These are phyloP conservation scores for Pheosia gnoma DNA, from an alignment of 2,888 invertebrate species.

Conservation along the genomic window DNA sequence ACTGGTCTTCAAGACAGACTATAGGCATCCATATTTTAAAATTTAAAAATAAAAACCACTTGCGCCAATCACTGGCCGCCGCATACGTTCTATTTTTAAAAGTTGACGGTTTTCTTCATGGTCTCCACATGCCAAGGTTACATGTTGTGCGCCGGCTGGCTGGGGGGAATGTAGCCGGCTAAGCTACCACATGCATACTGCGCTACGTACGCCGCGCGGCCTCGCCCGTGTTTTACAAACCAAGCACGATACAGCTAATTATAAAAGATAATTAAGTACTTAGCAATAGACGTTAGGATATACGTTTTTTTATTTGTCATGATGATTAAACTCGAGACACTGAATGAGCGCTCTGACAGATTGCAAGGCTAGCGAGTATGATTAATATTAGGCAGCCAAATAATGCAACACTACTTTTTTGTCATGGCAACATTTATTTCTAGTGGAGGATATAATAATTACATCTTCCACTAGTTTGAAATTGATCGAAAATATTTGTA, in stretches of 20 bases:
- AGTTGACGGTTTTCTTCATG: neutral
- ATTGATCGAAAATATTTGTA: too few relatives aligned
- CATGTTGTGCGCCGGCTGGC: constrained; percentile 61
- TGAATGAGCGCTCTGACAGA: neutral
- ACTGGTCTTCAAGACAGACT: neutral
- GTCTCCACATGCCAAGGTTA: constrained; percentile 64
- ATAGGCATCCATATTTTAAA: too few relatives aligned
- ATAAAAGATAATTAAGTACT: constrained; percentile 42
- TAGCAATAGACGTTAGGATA: constrained; percentile 35
- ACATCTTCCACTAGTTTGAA: too few relatives aligned
- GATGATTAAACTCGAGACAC: neutral
- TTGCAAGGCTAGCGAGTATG: neutral
- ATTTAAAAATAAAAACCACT: neutral
- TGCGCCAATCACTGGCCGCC: neutral
- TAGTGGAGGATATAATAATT: too few relatives aligned
- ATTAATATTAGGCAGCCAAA: too few relatives aligned
- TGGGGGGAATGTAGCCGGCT: constrained; percentile 62
- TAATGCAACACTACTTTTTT: too few relatives aligned
- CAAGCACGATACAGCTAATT: constrained; percentile 29
- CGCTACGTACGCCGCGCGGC: constrained; percentile 62
- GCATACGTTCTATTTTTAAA: constrained; percentile 3
- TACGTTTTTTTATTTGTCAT: constrained; percentile 2
- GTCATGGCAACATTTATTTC: too few relatives aligned
- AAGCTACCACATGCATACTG: constrained; percentile 79
- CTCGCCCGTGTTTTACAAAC: constrained; percentile 50